These are phyloP conservation scores for Brachyistius frenatus DNA, from an alignment of 2,113 vertebrate species.

Conservation along the genomic window DNA sequence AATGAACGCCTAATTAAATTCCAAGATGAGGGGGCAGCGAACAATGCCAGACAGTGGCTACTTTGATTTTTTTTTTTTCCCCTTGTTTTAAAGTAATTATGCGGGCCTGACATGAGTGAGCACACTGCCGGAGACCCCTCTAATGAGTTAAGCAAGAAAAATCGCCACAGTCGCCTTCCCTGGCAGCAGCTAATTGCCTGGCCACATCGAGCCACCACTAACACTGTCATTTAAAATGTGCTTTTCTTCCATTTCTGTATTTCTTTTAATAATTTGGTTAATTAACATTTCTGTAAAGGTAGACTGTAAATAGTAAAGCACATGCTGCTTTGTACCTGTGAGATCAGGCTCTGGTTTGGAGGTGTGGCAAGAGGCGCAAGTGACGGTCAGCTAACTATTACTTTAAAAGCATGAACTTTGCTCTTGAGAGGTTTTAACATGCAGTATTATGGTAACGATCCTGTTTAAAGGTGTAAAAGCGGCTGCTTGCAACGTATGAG, in stretches of 20 bases:
- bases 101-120: conserved; percentile 87
- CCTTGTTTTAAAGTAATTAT: conserved; percentile 88
- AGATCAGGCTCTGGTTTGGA: conserved; percentile 33
- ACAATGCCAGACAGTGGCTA: conserved; percentile 84
- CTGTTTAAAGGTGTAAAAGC: conserved; percentile 36
- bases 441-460: conserved; percentile 19
- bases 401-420: conserved; percentile 48
- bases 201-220: conserved; percentile 78
- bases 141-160: conserved; percentile 89
- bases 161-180: conserved; percentile 83
- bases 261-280: conserved; percentile 62
- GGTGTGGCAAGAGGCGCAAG: not conserved
- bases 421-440: conserved; percentile 9
- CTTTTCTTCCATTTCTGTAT: conserved; percentile 62
- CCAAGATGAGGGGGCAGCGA: conserved; percentile 82
- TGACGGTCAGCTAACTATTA: conserved; percentile 44
- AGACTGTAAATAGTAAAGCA: conserved; percentile 38
- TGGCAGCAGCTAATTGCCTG: conserved; percentile 87
- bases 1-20: conserved; percentile 88
- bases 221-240: conserved; percentile 81
- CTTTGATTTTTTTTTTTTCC: conserved; percentile 77
- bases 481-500: conserved; percentile 33
- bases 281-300: conserved; percentile 63
- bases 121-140: conserved; percentile 81
- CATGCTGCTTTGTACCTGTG: not conserved